phyloP scores from a whole-genome alignment of 2,888 invertebrate species.

The Nephrotoma appendiculata region DNA sequence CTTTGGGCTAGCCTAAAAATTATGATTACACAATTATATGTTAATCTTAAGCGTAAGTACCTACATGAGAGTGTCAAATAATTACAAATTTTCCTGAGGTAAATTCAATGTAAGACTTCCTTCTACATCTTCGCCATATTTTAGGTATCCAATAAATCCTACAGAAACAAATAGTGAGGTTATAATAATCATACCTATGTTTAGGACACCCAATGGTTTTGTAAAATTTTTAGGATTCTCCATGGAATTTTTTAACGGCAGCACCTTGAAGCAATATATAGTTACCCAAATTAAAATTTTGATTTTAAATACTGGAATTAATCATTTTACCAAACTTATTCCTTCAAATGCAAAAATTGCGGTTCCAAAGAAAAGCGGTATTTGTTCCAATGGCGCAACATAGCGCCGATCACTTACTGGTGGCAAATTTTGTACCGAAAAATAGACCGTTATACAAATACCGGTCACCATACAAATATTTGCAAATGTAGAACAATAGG shows the following conservation, averaged over 20 bases:
- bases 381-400: conserved; percentile 41
- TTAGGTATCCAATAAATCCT: conserved; percentile 78
- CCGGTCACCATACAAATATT: conserved; percentile 64
- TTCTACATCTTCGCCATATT: conserved; percentile 66
- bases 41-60: neutral
- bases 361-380: conserved; percentile 90
- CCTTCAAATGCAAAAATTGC: conserved; percentile 96
- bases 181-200: conserved; percentile 76
- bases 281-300: neutral
- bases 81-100: conserved; percentile 27
- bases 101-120: conserved; percentile 86
- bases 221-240: conserved; percentile 60
- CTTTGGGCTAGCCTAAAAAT: conserved; percentile 57
- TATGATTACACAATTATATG: neutral
- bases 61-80: neutral
- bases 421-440: conserved; percentile 58
- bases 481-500: conserved; percentile 63
- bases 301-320: neutral
- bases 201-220: conserved; percentile 69
- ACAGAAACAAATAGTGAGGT: conserved; percentile 61
- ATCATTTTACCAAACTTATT: conserved; percentile 62
- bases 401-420: conserved; percentile 41
- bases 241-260: conserved; percentile 91
- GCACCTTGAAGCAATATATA: conserved; percentile 41
- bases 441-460: conserved; percentile 52